Conservation (phyloP, 1,140 invertebrate species). For the Hypsibius dujardini region DNA sequence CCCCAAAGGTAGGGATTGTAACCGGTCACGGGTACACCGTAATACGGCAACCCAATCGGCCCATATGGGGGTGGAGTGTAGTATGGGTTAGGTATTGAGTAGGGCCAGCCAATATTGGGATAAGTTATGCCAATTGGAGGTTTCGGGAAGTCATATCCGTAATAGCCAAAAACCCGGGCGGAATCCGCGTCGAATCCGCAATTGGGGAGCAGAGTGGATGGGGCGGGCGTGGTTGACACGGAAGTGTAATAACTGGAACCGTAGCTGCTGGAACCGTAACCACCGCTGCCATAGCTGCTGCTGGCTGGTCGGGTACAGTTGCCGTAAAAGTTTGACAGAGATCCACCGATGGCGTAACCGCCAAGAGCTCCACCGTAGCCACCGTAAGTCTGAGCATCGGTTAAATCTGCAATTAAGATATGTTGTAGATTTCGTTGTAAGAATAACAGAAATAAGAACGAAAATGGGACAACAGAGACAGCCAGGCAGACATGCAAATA, state of each 20-base stretch:
- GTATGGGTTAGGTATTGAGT: constrained; percentile 11
- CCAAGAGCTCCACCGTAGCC: neutral
- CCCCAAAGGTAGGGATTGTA: constrained; percentile 7
- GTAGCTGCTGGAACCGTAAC: neutral
- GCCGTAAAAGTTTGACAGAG: neutral
- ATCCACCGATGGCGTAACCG: neutral
- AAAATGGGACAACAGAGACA: no score
- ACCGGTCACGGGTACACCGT: neutral
- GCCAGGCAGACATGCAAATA: no score
- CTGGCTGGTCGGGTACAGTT: neutral
- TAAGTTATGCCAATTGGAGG: constrained; percentile 6
- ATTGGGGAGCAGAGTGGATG: neutral
- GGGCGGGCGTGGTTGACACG: neutral
- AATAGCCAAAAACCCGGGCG: constrained; percentile 2
- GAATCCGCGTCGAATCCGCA: constrained; percentile 16
- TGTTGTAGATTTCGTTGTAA: no score
- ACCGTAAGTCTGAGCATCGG: neutral
- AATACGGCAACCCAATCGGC: constrained; percentile 3
- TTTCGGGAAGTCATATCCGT: constrained; percentile 15
- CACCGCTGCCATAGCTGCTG: neutral
- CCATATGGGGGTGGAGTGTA: constrained; percentile 14
- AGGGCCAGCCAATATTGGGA: constrained; percentile 12
- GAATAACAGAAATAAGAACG: no score
- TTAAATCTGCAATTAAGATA: no score
- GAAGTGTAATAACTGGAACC: neutral